phyloP scores from a whole-genome alignment of 2,888 invertebrate species.

The Phrixothrix hirtus region DNA sequence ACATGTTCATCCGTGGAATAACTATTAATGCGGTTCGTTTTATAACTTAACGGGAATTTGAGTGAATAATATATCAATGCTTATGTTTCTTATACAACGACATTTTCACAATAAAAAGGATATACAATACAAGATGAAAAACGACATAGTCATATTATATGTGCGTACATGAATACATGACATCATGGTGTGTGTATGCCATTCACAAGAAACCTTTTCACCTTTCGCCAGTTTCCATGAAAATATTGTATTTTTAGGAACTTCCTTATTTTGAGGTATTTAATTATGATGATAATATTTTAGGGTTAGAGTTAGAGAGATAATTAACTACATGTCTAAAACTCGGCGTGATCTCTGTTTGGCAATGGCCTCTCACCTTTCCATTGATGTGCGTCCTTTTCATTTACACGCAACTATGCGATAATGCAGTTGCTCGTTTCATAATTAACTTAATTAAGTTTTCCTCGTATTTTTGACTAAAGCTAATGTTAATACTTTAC shows the following conservation, averaged over 20 bases:
- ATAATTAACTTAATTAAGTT: conserved; percentile 28
- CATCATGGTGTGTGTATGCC: conserved; percentile 8
- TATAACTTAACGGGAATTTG: conserved; percentile 1
- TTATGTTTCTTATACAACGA: conserved; percentile 4
- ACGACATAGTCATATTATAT: conserved; percentile 11
- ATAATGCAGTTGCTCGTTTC: conserved; percentile 24
- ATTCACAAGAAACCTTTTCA: conserved; percentile 14
- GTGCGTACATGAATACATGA: neutral
- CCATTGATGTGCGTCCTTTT: conserved; percentile 22
- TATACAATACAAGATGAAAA: conserved; percentile 6
- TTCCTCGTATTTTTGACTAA: conserved; percentile 33
- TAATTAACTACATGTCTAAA: conserved; percentile 32
- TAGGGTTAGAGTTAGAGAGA: conserved; percentile 30
- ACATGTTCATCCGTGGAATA: conserved; percentile 13
- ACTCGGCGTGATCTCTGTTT: conserved; percentile 30
- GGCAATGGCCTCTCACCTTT: conserved; percentile 34
- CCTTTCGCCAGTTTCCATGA: conserved; percentile 19
- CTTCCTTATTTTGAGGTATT: conserved; percentile 26
- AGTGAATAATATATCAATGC: conserved; percentile 3
- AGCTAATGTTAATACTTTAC: conserved; percentile 21
- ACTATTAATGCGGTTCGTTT: neutral
- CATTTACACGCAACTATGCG: conserved; percentile 19
- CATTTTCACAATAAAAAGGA: neutral
- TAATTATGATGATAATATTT: conserved; percentile 33
- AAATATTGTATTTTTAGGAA: conserved; percentile 12